phyloP scores from a whole-genome alignment of 2,113 vertebrate genomes.

The Pseudorectes ferrugineus region DNA sequence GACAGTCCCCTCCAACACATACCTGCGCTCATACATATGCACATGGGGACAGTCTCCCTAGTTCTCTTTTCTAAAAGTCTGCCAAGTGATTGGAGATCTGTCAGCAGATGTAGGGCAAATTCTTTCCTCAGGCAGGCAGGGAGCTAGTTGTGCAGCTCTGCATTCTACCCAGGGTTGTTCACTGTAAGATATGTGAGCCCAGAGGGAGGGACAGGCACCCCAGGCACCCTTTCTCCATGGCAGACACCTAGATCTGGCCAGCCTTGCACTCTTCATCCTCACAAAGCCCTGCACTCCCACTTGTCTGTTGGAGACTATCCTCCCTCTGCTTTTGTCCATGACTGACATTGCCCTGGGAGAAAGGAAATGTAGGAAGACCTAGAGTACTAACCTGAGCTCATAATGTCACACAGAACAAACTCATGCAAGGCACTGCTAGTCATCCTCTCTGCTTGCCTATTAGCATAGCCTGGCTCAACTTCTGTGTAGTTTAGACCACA shows the following conservation, averaged over 20 bases:
- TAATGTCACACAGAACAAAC: background rate
- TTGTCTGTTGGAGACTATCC: background rate
- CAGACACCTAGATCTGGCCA: background rate
- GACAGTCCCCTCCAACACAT: background rate
- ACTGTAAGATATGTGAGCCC: background rate
- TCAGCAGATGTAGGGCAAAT: background rate
- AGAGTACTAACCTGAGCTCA: background rate
- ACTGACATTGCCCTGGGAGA: background rate
- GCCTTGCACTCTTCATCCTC: background rate
- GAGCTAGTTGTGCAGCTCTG: background rate
- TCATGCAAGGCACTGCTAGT: background rate
- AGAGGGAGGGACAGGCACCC: background rate
- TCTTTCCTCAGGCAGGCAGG: background rate
- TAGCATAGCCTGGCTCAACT: background rate
- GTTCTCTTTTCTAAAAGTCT: background rate
- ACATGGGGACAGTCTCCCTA: background rate
- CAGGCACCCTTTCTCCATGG: background rate
- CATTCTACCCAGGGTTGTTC: background rate
- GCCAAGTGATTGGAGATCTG: background rate
- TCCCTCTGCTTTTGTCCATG: background rate
- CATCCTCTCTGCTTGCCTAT: background rate
- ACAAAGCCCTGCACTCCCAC: background rate
- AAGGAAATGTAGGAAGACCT: background rate
- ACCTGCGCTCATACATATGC: rapidly evolving
- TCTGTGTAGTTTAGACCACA: background rate